Evolutionary conservation across 2,888 invertebrate species (phyloP).

Genomic region (Tetheella fluctuosa): DNA sequence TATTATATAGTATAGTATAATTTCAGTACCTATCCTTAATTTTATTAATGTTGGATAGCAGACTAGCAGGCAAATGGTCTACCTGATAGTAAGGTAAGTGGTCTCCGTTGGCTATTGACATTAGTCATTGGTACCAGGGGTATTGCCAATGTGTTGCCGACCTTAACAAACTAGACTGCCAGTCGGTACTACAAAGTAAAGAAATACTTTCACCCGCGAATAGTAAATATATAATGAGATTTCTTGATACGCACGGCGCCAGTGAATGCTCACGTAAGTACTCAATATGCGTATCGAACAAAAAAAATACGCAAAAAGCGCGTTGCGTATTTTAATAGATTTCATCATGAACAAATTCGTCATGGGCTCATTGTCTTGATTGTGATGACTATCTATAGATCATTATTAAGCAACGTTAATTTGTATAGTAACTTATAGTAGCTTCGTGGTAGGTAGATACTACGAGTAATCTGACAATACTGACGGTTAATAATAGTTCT

Average conservation of each 20-base stretch:
- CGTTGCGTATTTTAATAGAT: constrained; percentile 14
- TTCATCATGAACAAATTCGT: constrained; percentile 13
- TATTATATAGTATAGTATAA: too few relatives aligned
- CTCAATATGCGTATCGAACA: constrained; percentile 28
- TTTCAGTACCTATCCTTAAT: too few relatives aligned
- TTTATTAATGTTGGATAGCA: too few relatives aligned
- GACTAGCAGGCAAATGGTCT: too few relatives aligned
- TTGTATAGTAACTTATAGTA: constrained; percentile 2
- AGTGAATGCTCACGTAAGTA: constrained; percentile 27
- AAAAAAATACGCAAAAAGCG: constrained; percentile 6
- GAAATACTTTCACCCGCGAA: constrained; percentile 37
- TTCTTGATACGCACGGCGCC: constrained; percentile 28
- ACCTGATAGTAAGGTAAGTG: too few relatives aligned
- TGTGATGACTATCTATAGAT: constrained; percentile 10
- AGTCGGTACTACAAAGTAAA: constrained; percentile 14
- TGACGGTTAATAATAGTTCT: not conserved
- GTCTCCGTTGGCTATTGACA: too few relatives aligned
- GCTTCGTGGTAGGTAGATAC: not conserved
- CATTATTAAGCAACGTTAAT: constrained; percentile 10
- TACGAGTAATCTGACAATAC: not conserved
- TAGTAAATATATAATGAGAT: constrained; percentile 32
- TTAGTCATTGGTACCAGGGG: too few relatives aligned
- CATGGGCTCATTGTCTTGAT: constrained; percentile 10
- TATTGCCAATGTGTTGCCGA: too few relatives aligned
- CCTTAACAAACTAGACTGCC: too few relatives aligned